Conservation (phyloP, 2,888 invertebrate species). For the Timandra comae region DNA sequence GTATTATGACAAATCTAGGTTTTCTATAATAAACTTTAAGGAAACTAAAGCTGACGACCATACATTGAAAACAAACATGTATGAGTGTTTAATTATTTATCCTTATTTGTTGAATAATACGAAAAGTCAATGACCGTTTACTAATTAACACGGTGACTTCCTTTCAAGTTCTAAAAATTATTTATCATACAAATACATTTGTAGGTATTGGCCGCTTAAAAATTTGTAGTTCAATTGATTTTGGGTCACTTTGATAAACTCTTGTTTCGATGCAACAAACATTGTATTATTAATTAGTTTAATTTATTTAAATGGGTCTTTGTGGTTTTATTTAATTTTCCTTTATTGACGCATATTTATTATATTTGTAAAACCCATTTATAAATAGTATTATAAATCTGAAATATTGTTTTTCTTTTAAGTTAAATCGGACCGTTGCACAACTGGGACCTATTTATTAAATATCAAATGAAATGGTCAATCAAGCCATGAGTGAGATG, state of each 20-base stretch:
- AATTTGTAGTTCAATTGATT: constrained; percentile 33
- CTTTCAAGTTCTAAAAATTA: constrained; percentile 48
- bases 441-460: too few species aligned
- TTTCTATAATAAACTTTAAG: too few species aligned
- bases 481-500: background rate
- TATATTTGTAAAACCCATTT: too few species aligned
- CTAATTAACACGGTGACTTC: constrained; percentile 64
- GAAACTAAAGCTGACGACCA: too few species aligned
- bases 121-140: constrained; percentile 49
- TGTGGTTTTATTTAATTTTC: background rate
- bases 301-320: constrained; percentile 3
- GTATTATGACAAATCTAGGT: too few species aligned
- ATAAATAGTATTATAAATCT: too few species aligned
- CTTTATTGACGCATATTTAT: background rate
- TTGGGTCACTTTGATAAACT: constrained; percentile 43
- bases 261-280: background rate
- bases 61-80: too few species aligned
- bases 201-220: constrained; percentile 31
- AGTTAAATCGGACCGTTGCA: too few species aligned
- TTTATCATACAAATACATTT: constrained; percentile 2
- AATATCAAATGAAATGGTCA: too few species aligned
- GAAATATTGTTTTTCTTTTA: too few species aligned
- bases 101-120: constrained; percentile 39
- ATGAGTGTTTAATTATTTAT: constrained; percentile 3
- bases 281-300: background rate